Base-by-base conservation (phyloP, 1,140 invertebrate genomes). In the Aricia agestis region DNA sequence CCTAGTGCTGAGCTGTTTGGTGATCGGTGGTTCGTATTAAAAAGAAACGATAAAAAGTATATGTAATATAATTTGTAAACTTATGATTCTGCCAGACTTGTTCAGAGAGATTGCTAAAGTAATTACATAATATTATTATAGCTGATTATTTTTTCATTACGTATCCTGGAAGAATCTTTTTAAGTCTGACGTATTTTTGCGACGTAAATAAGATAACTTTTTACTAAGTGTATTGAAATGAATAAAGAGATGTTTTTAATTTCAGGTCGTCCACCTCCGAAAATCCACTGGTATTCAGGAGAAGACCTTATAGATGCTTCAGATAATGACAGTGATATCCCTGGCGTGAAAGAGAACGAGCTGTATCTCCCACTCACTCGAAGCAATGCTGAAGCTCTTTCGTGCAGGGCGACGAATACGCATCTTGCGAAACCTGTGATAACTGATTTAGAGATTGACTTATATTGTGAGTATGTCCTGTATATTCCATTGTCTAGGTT, bases 1-100 rank as follows among this genome's bases (percentile, higher is more conserved):
- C 58, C 93, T 98, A 87, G 94, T 95, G 76, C 93, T 98, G 41
- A 95, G 94, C 63, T 98, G 97, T 85, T 93, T 96, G 71, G 97
- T 97, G 69, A 94, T 94, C 61, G 97, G 97, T 93, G 97, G 97
- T 98, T 93, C 61, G 68, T 72, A 17, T 58, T 41, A 42, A 63
- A 57, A 66, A 10, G 2, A 32, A 32, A 6, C 32, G n/a, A n/a
- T n/a, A n/a, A n/a, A n/a, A n/a, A n/a, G n/a, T n/a, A n/a, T n/a
- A n/a, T n/a, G n/a, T n/a, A n/a, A n/a, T n/a, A n/a, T n/a, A n/a
- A n/a, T n/a, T n/a, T n/a, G n/a, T 25, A 25, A 25, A 1, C 25
- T 25, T 25, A 25, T 25, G 3, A 25, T 25, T 25, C 25, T 25
- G 25, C 25, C 25, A 3, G 25, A 25, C 25, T 25, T 25, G 3